Evolutionary conservation across 53 echinoderm and acorn worm genomes (phyloP).

Genomic region (Mesocentrotus franciscanus): DNA sequence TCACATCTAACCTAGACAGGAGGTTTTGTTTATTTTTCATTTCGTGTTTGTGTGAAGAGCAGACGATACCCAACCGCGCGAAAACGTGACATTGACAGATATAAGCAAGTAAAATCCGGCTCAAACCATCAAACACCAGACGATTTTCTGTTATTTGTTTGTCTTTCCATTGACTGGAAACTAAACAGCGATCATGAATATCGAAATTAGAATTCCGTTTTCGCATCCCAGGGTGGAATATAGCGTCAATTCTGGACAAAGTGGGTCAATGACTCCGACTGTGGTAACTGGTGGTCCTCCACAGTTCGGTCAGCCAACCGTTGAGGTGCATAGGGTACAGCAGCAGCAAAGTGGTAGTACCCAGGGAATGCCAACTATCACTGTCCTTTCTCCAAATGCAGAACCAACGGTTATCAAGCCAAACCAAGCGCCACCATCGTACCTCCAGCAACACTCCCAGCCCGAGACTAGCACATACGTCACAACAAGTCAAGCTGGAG

Average conservation of each 20-base stretch:
- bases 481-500: constrained; percentile 58
- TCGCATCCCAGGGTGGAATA: constrained; percentile 87
- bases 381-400: constrained; percentile 69
- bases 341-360: constrained; percentile 63
- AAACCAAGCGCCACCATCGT: constrained; percentile 57
- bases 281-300: constrained; percentile 30
- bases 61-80: constrained; percentile 57
- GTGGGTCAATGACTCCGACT: constrained; percentile 54
- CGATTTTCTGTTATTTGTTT: background rate
- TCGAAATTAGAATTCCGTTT: constrained; percentile 94
- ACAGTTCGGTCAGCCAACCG: constrained; percentile 64
- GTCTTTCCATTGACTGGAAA: constrained; percentile 2
- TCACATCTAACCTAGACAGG: constrained; percentile 45
- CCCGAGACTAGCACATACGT: constrained; percentile 57
- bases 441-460: constrained; percentile 25
- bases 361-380: constrained; percentile 71
- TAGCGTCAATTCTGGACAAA: constrained; percentile 77
- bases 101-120: background rate
- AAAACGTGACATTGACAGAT: constrained; percentile 51
- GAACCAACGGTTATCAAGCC: constrained; percentile 74
- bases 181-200: constrained; percentile 78
- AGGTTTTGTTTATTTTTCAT: constrained; percentile 52
- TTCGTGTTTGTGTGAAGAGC: background rate
- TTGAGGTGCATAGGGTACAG: constrained; percentile 72
- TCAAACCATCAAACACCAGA: background rate